Evolutionary conservation across 2,888 invertebrate species (phyloP), one percentile per base, ranked within the genome.

Genomic region (Cantharis rustica): DNA sequence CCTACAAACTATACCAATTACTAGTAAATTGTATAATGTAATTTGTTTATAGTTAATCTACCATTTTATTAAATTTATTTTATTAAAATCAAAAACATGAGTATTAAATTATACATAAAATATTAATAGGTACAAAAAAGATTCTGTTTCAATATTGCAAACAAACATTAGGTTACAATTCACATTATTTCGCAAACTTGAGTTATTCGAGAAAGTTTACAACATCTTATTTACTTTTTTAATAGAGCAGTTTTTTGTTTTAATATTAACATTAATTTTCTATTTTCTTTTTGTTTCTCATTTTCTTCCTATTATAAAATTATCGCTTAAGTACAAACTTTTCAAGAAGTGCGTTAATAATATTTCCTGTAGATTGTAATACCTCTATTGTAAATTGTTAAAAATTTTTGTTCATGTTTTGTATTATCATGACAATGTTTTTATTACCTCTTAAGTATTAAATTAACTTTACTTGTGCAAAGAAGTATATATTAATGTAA

Each of bases 191-290:
- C 47, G n/a, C 47, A 20, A 66, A 20, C 64, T 66, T 66, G 23
- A 66, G 20, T 66, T 66, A 66, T 66, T 66, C 23, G 64, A 66
- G 64, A 23, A 23, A 23, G 64, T 66, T 66, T 66, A 66, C 64
- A 64, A 17, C 23, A 66, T 66, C 64, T 20, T 66, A 66, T 66
- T 66, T 66, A 66, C 64, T 66, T 66, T 62, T 66, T 66, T 66
- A 66, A 66, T 66, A 66, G 23, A 66, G n/a, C 64, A 66, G 20
- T 66, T 66, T 66, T 66, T 66, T 66, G 64, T 66, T 66, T 66
- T 23, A 66, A 66, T 66, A 66, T 20, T 66, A 20, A 66, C 64
- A 66, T 66, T 66, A 66, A 66, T 66, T 66, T 66, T 66, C 20
- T 66, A 66, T 66, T 20, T 66, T 66, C 64, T 66, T 23, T 20